Evolutionary conservation across 2,113 vertebrate genomes (phyloP).

Genomic region (Symphodus melops): DNA sequence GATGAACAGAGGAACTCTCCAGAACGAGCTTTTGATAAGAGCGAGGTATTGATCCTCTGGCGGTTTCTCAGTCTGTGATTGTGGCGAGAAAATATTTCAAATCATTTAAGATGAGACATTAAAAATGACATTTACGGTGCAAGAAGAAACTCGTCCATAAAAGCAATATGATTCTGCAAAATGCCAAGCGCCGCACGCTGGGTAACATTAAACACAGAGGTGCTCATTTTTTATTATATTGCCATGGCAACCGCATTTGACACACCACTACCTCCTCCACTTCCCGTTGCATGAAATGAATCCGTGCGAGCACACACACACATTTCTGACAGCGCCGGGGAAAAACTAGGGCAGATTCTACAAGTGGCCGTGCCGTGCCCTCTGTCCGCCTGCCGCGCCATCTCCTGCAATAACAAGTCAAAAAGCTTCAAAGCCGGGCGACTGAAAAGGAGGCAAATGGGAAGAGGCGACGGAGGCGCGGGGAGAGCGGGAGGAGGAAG

Average conservation of each 20-base stretch:
- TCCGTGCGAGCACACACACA: neutral
- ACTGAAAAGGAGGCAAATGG: slow-evolving; percentile 11
- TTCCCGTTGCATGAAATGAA: neutral
- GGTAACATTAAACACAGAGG: slow-evolving; percentile 5
- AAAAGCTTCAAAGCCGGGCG: slow-evolving; percentile 50
- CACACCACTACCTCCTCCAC: neutral
- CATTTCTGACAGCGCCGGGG: slow-evolving; percentile 2
- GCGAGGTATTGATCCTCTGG: neutral
- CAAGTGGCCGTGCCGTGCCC: slow-evolving; percentile 32
- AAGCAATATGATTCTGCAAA: slow-evolving; percentile 1
- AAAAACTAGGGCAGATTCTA: slow-evolving; percentile 28
- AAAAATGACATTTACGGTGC: neutral
- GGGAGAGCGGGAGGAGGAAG: slow-evolving; percentile 21
- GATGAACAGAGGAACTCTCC: neutral
- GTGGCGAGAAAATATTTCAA: neutral
- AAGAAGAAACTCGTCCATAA: neutral
- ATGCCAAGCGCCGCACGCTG: neutral
- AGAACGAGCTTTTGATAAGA: neutral
- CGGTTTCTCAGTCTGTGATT: neutral
- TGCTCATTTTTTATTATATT: slow-evolving; percentile 4
- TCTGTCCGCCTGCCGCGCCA: slow-evolving; percentile 18
- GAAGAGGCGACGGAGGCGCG: neutral
- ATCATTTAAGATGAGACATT: neutral
- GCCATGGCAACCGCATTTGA: slow-evolving; percentile 41
- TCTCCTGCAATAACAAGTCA: slow-evolving; percentile 39